A percentile compares a stretch with the other conserved stretches of the same genome.
phyloP scores from a whole-genome alignment of 2,113 vertebrate species.

The Cisticola juncidis region DNA sequence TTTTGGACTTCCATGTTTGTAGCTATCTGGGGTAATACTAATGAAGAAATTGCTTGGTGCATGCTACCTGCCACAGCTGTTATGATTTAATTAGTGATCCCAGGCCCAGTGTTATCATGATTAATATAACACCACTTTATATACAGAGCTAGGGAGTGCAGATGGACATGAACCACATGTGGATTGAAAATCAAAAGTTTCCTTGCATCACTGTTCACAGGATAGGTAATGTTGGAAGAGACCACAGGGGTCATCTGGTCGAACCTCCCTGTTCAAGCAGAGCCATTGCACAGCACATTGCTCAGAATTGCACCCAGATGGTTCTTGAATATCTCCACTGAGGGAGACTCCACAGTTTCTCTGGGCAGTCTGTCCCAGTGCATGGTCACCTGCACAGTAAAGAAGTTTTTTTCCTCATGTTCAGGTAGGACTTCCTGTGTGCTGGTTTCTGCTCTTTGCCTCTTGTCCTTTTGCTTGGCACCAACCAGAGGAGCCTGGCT shows the following conservation, averaged over 20 bases:
- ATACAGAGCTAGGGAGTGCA: not conserved
- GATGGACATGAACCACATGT: not conserved
- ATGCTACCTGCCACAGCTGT: not conserved
- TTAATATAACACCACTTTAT: not conserved
- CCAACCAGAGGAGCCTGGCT: rapidly evolving
- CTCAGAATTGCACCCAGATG: not conserved
- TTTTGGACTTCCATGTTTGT: not conserved
- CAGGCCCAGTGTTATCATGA: not conserved
- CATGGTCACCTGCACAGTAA: rapidly evolving
- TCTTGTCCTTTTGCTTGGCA: not conserved
- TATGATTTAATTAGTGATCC: not conserved
- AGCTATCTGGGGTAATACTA: not conserved
- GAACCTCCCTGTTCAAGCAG: not conserved
- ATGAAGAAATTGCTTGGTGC: not conserved
- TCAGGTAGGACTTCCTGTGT: not conserved
- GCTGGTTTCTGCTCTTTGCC: not conserved
- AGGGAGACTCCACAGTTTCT: not conserved
- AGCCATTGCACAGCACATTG: not conserved
- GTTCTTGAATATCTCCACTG: not conserved
- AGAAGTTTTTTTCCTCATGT: not conserved
- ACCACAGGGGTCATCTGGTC: not conserved
- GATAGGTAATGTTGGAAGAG: not conserved
- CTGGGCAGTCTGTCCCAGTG: not conserved
- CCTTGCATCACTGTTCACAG: not conserved
- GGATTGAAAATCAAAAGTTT: not conserved